Conservation (phyloP, 2,888 invertebrate genomes). For the Blastobasis adustella region DNA sequence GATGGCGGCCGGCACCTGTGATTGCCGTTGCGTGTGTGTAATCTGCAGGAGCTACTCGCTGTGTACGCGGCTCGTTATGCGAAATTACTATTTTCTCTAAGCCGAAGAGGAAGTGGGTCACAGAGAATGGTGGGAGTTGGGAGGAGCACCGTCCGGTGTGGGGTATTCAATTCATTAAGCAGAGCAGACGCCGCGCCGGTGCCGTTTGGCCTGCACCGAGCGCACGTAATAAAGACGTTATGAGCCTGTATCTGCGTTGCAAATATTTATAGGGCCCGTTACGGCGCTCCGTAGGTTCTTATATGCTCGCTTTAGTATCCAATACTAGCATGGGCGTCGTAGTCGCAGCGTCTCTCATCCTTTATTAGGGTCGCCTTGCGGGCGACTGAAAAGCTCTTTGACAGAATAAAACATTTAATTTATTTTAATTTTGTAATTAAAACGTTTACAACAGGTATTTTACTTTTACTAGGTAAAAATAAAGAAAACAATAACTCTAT, state of each 20-base stretch:
- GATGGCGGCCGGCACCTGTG: not conserved
- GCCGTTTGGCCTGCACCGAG: slow-evolving; percentile 2
- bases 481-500: not conserved
- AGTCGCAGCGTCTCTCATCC: too few relatives aligned
- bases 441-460: too few relatives aligned
- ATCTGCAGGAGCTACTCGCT: slow-evolving; percentile 4
- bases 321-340: too few relatives aligned
- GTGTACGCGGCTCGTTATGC: slow-evolving; percentile 18
- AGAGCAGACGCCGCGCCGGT: not conserved
- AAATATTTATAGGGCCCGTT: not conserved
- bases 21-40: slow-evolving; percentile 7
- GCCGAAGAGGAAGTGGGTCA: slow-evolving; percentile 46
- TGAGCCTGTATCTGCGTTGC: not conserved
- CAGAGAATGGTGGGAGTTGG: slow-evolving; percentile 45
- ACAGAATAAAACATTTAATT: too few relatives aligned
- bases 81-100: slow-evolving; percentile 25
- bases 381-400: too few relatives aligned
- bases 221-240: slow-evolving; percentile 9
- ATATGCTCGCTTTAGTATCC: not conserved
- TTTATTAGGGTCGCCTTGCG: too few relatives aligned
- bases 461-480: too few relatives aligned
- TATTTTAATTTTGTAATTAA: too few relatives aligned
- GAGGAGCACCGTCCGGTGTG: slow-evolving; percentile 33
- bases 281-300: not conserved
- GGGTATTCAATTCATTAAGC: slow-evolving; percentile 42